Conservation (phyloP, 64 coral and sea anemone species). For the Stichodactyla helianthus region DNA sequence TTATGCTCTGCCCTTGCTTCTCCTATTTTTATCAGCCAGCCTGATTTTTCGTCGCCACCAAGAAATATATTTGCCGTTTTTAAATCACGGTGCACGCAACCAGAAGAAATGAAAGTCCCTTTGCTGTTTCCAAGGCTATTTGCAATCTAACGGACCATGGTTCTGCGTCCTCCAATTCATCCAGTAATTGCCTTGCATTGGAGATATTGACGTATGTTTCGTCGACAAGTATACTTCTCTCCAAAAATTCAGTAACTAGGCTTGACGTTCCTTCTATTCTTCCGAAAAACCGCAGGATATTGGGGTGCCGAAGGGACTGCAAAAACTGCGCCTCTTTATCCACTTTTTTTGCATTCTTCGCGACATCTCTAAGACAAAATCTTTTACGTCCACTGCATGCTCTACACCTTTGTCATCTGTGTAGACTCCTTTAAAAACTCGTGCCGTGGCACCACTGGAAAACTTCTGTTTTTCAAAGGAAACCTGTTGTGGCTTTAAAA, state of each 20-base stretch:
- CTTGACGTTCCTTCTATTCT: neutral
- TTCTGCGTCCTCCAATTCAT: neutral
- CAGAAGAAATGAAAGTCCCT: neutral
- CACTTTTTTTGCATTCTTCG: constrained; percentile 4
- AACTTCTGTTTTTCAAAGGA: too few species aligned
- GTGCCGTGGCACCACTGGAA: neutral
- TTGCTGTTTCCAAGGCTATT: constrained; percentile 26
- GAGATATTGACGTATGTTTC: too few species aligned
- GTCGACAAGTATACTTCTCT: too few species aligned
- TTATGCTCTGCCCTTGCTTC: neutral
- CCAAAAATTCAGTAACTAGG: too few species aligned
- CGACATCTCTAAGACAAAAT: constrained; percentile 13
- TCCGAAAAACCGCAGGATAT: neutral
- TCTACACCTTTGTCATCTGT: neutral
- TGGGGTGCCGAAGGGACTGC: constrained; percentile 16
- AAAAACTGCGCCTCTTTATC: constrained; percentile 18
- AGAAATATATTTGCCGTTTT: constrained; percentile 33
- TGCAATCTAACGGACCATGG: neutral
- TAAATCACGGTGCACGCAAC: constrained; percentile 10
- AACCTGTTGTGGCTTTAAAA: too few species aligned
- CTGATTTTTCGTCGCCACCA: neutral
- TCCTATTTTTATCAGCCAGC: constrained; percentile 11
- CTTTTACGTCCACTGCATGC: constrained; percentile 15
- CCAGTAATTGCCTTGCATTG: too few species aligned
- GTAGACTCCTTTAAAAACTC: constrained; percentile 10